These are phyloP conservation scores for Peromyscus attwateri DNA, from an alignment of 2,797 vertebrate species.

Conservation along the genomic window DNA sequence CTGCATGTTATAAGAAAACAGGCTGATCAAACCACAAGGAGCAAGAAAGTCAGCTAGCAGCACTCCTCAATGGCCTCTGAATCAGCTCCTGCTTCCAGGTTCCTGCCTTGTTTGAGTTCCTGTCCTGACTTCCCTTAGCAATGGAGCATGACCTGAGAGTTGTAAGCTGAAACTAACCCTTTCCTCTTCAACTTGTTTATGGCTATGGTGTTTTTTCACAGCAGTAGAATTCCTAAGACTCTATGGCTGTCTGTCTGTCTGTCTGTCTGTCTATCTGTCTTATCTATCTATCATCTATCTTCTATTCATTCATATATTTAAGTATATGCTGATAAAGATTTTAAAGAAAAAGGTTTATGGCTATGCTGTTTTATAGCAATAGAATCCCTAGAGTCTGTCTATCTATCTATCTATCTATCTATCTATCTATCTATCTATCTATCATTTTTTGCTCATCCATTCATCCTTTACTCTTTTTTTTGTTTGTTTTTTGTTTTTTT, in stretches of 20 bases:
- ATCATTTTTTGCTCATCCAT: background rate
- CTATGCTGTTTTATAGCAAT: background rate
- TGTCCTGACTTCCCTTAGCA: background rate
- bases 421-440: background rate
- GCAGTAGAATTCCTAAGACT: background rate
- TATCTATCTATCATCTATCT: background rate
- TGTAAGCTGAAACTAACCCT: background rate
- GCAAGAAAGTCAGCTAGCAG: background rate
- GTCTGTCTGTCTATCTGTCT: background rate
- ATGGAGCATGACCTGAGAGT: background rate
- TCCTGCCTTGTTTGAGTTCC: background rate
- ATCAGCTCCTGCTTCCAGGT: background rate
- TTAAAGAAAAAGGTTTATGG: background rate
- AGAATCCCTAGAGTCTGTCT: background rate
- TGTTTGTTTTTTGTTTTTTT: too few species aligned
- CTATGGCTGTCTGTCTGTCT: background rate
- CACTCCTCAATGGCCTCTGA: background rate
- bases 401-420: background rate
- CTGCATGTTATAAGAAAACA: background rate
- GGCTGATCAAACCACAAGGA: background rate
- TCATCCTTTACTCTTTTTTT: background rate
- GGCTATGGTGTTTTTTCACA: background rate
- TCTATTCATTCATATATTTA: background rate
- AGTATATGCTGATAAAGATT: background rate
- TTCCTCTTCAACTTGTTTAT: background rate